Evolutionary conservation across 2,113 vertebrate genomes (phyloP).

Genomic region (Pachyramphus minor): DNA sequence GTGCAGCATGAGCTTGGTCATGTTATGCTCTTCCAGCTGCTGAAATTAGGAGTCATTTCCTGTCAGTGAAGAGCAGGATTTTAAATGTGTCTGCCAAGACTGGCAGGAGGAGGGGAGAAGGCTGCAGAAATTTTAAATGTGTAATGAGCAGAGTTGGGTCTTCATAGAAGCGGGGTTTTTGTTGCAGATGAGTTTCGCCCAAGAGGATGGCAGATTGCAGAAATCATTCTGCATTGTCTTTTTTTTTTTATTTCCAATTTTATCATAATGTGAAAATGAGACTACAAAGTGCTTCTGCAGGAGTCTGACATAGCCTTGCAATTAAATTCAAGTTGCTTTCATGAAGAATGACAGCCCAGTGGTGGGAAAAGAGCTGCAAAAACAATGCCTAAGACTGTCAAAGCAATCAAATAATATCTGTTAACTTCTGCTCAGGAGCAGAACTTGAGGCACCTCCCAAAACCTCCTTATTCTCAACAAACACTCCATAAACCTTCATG

Average conservation of each 20-base stretch:
- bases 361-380: neutral
- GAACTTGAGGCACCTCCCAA: neutral
- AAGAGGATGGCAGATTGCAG: neutral
- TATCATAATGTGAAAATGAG: neutral
- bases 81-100: neutral
- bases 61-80: neutral
- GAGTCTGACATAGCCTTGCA: neutral
- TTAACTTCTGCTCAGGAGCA: neutral
- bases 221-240: neutral
- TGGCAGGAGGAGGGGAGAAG: neutral
- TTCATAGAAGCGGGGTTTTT: neutral
- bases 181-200: neutral
- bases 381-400: neutral
- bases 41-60: neutral
- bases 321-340: neutral
- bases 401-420: neutral
- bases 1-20: neutral
- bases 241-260: neutral
- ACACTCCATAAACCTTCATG: neutral
- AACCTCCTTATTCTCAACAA: neutral
- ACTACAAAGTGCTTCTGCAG: neutral
- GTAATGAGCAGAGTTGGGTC: neutral
- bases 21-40: neutral
- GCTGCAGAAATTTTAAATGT: neutral
- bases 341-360: neutral